Conservation (phyloP, 2,888 invertebrate genomes). For the Pemphredon lugubris region DNA sequence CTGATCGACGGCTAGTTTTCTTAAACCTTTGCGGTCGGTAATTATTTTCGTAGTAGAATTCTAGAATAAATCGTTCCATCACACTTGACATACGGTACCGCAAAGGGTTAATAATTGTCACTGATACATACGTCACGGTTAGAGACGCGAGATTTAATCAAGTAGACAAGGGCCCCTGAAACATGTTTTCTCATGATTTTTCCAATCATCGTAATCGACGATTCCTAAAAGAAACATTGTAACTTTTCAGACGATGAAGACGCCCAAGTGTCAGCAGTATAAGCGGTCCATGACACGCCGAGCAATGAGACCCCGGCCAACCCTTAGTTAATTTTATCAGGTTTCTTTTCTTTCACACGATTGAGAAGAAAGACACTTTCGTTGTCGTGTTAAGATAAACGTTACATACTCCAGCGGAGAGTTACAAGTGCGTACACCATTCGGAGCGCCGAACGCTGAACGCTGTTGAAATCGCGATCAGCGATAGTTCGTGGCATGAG, state of each 20-base stretch:
- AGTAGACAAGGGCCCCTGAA: slow-evolving; percentile 67
- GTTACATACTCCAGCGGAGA: neutral
- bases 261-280: slow-evolving; percentile 86
- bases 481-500: no score
- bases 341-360: slow-evolving; percentile 20
- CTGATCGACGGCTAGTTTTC: no score
- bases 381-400: slow-evolving; percentile 15
- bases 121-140: no score
- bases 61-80: no score
- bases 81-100: no score
- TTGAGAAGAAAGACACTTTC: slow-evolving; percentile 5
- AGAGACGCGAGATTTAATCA: no score
- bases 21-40: no score
- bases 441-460: neutral
- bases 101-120: no score
- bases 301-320: slow-evolving; percentile 54
- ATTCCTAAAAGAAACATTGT: slow-evolving; percentile 48
- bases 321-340: slow-evolving; percentile 52
- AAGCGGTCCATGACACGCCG: slow-evolving; percentile 54
- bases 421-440: slow-evolving; percentile 1
- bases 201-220: neutral
- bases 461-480: no score
- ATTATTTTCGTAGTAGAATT: no score
- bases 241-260: slow-evolving; percentile 85
- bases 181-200: slow-evolving; percentile 18